A percentile compares a stretch with the other conserved stretches of the same genome.
phyloP scores from a whole-genome alignment of 1,140 invertebrate genomes.

The Sitobion miscanthi region DNA sequence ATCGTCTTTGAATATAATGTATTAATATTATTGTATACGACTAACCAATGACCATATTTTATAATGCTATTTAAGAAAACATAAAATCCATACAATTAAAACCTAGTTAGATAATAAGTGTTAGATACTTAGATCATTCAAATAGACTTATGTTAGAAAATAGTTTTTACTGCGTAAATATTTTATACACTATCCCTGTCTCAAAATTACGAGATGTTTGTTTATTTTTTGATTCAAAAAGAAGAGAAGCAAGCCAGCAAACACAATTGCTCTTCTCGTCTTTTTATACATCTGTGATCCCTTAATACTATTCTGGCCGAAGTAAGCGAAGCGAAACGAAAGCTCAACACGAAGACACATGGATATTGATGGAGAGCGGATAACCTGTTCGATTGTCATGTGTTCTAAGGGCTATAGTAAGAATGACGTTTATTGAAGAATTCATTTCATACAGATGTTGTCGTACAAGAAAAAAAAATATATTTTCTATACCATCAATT shows the following conservation, averaged over 20 bases:
- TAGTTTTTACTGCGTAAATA: neutral
- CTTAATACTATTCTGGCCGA: neutral
- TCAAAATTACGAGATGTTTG: neutral
- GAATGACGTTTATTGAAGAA: neutral
- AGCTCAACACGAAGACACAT: neutral
- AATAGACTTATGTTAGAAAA: too few relatives aligned
- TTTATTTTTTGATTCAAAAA: neutral
- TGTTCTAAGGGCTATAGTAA: neutral
- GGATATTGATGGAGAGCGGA: neutral
- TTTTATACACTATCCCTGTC: neutral
- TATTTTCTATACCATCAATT: neutral
- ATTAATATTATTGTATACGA: neutral
- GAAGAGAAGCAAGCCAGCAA: neutral
- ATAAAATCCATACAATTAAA: neutral
- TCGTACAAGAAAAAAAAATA: neutral
- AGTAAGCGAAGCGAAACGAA: neutral
- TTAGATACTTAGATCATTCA: neutral
- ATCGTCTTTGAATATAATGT: neutral
- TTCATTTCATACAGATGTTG: neutral
- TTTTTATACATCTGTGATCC: neutral
- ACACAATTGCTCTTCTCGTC: neutral
- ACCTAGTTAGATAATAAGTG: neutral
- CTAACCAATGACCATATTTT: neutral
- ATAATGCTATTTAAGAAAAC: neutral
- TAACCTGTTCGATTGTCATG: neutral